Evolutionary conservation across 2,797 vertebrate species (phyloP).

Genomic region (Enteromius treurensis): DNA sequence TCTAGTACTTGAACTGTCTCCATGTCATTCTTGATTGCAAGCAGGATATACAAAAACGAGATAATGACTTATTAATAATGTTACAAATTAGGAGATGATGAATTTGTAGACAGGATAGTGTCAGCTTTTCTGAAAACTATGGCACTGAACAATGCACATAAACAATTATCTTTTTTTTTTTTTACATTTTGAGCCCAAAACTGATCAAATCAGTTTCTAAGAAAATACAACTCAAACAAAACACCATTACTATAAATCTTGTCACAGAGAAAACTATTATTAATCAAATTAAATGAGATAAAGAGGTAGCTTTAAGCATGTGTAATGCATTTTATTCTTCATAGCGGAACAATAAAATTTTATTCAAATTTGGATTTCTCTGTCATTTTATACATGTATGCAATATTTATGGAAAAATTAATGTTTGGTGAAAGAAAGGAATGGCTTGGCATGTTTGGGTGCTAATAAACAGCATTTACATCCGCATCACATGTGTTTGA

Average conservation of each 20-base stretch:
- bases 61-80: neutral
- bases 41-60: neutral
- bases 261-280: neutral
- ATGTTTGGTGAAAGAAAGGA: neutral
- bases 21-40: neutral
- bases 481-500: neutral
- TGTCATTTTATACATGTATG: neutral
- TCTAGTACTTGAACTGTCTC: constrained; percentile 44
- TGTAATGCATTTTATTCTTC: constrained; percentile 1
- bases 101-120: neutral
- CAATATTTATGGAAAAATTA: neutral
- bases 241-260: neutral
- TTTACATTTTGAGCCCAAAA: neutral
- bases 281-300: neutral
- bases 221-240: neutral
- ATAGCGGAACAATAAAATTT: constrained; percentile 7
- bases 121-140: constrained; percentile 12
- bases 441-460: neutral
- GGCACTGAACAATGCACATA: neutral
- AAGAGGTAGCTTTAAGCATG: neutral
- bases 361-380: constrained; percentile 2
- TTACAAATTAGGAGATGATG: neutral
- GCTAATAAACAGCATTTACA: neutral
- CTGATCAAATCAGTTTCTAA: neutral
- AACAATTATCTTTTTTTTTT: neutral